phyloP scores from a whole-genome alignment of 37 sponge, comb jelly and placozoan genomes.

The Oscarella lobularis region DNA sequence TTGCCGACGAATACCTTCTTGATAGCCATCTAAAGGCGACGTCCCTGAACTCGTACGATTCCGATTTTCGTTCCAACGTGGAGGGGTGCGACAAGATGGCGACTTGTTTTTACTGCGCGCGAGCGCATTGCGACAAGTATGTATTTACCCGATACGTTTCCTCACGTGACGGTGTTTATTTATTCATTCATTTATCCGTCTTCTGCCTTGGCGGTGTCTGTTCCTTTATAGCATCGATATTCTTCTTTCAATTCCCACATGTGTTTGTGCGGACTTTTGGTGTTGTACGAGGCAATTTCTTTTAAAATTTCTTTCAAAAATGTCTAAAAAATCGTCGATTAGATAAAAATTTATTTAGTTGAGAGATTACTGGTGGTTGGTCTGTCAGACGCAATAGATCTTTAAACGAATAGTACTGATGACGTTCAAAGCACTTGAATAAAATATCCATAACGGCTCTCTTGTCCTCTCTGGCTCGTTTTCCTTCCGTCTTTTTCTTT shows the following conservation, averaged over 20 bases:
- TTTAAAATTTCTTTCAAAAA: constrained; percentile 83
- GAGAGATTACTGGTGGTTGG: constrained; percentile 63
- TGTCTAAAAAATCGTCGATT: constrained; percentile 24
- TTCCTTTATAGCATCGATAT: neutral
- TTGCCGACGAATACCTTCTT: too few species aligned
- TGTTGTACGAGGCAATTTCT: constrained; percentile 78
- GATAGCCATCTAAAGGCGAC: too few species aligned
- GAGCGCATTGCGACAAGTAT: too few species aligned
- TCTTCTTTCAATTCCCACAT: constrained; percentile 84
- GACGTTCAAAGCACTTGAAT: constrained; percentile 74
- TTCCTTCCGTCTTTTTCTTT: constrained; percentile 54
- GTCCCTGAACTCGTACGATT: too few species aligned
- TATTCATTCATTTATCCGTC: too few species aligned
- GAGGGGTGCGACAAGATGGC: too few species aligned
- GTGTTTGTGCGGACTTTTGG: constrained; percentile 87
- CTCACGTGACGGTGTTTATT: too few species aligned
- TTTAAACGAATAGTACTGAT: constrained; percentile 76
- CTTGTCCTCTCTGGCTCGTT: constrained; percentile 56
- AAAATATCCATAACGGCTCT: constrained; percentile 66
- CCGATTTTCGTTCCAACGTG: too few species aligned
- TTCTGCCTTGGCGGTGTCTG: too few species aligned
- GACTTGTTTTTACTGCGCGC: too few species aligned
- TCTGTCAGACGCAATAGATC: constrained; percentile 76
- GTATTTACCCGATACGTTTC: too few species aligned
- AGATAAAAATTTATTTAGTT: neutral